Conservation (phyloP, 2,888 invertebrate species). For the Hydroisotoma schaefferi region DNA sequence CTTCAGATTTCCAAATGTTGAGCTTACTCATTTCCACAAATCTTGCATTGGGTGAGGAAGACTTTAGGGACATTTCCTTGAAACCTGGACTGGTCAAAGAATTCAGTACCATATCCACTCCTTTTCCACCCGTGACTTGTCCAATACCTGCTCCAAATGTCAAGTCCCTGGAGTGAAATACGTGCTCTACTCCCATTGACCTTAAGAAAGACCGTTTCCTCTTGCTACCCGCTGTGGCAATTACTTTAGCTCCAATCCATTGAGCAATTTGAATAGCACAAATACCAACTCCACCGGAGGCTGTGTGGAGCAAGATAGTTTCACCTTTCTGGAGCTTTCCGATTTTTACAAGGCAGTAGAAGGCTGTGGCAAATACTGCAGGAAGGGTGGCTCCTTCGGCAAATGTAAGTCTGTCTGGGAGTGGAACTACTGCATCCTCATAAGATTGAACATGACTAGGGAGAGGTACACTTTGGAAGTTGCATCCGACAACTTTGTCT, state of each 20-base stretch:
- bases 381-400: conserved; percentile 35
- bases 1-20: conserved; percentile 18
- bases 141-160: conserved; percentile 8
- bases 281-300: conserved; percentile 28
- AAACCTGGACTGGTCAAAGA: conserved; percentile 15
- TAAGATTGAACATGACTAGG: conserved; percentile 29
- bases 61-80: conserved; percentile 14
- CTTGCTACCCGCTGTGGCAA: conserved; percentile 25
- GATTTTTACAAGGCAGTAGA: conserved; percentile 25
- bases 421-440: conserved; percentile 18
- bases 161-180: conserved; percentile 10
- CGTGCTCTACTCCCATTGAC: conserved; percentile 14
- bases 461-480: conserved; percentile 23
- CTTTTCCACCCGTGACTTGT: conserved; percentile 7
- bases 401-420: conserved; percentile 20
- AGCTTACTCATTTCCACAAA: conserved; percentile 22
- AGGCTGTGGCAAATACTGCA: conserved; percentile 31
- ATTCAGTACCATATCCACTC: conserved; percentile 16
- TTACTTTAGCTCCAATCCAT: conserved; percentile 13
- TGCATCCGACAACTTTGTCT: conserved; percentile 31
- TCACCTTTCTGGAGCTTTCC: conserved; percentile 25
- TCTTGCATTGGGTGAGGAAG: not conserved
- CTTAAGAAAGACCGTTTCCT: conserved; percentile 13
- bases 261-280: conserved; percentile 23
- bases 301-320: conserved; percentile 33